Base-by-base conservation (phyloP, 2,888 invertebrate genomes). In the Ecdyonurus torrentis region DNA sequence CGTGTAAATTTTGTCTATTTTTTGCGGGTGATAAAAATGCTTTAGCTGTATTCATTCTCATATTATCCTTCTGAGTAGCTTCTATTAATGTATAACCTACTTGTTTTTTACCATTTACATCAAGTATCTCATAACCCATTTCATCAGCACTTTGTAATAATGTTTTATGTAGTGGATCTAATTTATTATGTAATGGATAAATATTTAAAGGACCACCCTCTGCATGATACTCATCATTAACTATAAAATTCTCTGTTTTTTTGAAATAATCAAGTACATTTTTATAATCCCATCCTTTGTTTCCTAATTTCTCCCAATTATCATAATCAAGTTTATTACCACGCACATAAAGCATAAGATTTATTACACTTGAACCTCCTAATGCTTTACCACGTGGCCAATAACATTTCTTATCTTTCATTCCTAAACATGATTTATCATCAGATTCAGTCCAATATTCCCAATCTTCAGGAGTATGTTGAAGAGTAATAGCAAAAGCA, bases 41-140 rank as follows among this genome's bases (percentile, higher is more conserved):
- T 65, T 73, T 73, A 2, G 71, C 68, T 1, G 73, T 73, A 63
- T 71, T 72, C 63, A 72, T 72, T 5, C 74, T 67, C 1, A 71
- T 71, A n/a, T 72, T 73, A 55, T 71, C 63, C 3, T 72, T 64
- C 15, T 71, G 67, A 0, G 73, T 73, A 0, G 72, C 73, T 64
- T 73, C 73, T 7, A 73, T 72, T 55, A 74, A 73, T 7, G 3
- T 5, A 22, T 70, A 89, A 0, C 91, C 92, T 0, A 85, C 84
- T 74, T 92, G 92, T 18, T 74, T 78, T 58, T 78, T 79, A 0
- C 91, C 91, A 72, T 92, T 93, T 0, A 87, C 79, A 71, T 93
- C 92, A 1, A 80, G 70, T 19, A 82, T 77, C 1, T 78, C 77
- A 72, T 89, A 89, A 5, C 72, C 72, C 67, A 71, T 67, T 65